These are phyloP conservation scores for Meghimatium bilineatum DNA, from an alignment of 2,888 invertebrate genomes.

Conservation along the genomic window DNA sequence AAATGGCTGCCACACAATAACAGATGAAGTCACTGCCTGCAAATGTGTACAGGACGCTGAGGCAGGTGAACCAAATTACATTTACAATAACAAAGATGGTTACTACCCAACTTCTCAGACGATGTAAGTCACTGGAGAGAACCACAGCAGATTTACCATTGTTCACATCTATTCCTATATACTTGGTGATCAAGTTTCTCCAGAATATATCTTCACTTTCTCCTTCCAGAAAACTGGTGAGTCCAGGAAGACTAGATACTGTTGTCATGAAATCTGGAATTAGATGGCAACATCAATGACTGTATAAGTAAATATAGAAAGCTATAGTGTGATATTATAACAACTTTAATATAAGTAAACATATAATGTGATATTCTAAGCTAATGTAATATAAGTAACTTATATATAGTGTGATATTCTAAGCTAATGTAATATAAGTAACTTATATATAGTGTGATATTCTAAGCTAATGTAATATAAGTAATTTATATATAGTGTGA, in stretches of 20 bases:
- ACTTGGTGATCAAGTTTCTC: not conserved
- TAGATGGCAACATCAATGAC: not conserved
- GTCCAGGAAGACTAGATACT: not conserved
- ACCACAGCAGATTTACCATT: conserved; percentile 1
- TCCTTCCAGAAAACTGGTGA: not conserved
- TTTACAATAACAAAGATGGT: conserved; percentile 55
- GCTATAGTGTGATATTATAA: no score
- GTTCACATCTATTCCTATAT: conserved; percentile 43
- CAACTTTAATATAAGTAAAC: no score
- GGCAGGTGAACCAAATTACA: conserved; percentile 55
- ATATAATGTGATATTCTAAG: no score
- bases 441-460: no score
- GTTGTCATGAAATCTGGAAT: not conserved
- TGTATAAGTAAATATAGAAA: no score
- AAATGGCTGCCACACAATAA: conserved; percentile 57
- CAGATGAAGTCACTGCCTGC: conserved; percentile 58
- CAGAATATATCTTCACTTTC: conserved; percentile 33
- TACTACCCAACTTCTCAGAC: conserved; percentile 31
- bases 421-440: no score
- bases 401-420: no score
- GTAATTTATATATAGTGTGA: no score
- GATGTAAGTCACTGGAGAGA: not conserved
- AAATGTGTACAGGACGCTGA: conserved; percentile 56
- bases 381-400: no score
- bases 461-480: no score